Evolutionary conservation across 2,113 vertebrate genomes (phyloP), one percentile per base, ranked within the genome.

Genomic region (Gadus chalcogrammus): DNA sequence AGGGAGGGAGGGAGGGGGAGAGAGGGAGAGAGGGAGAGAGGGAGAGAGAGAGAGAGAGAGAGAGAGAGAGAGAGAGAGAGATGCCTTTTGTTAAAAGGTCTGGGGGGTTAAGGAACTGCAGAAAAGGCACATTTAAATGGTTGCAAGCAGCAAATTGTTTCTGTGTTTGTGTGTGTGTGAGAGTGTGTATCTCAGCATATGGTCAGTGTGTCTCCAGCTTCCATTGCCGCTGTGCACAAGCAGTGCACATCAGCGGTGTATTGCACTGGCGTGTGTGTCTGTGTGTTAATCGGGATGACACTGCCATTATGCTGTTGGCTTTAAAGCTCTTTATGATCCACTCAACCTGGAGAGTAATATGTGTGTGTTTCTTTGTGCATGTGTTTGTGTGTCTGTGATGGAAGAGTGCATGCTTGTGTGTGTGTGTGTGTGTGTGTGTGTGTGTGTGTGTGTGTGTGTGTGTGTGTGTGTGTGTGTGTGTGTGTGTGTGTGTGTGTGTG

Each of bases 261-360:
- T 35, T 35, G 31, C 31, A 35, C 4, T 35, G 31, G 31, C 4
- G 6, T 35, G 31, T 35, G 31, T 35, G 31, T 35, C 4, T 35
- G 64, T 61, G 31, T 5, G 28, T 48, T 65, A 74, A 74, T 65
- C 63, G 66, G 53, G 38, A 48, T 70, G 74, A 31, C 74, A 71
- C 73, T 27, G 70, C 76, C 74, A 84, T 90, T 85, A 87, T 58
- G 61, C 65, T 53, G 71, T 72, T 82, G 79, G 77, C 78, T 86
- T 89, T 89, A 89, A 89, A 7, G 85, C 85, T 78, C 75, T 86
- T 84, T 15, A 55, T n/a, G 79, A 86, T 83, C 68, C 75, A 63
- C 80, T 73, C 79, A 82, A 80, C 81, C 85, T 75, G 65, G 77
- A 88, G 85, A 88, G 89, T 84, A 88, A 79, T 87, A 67, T 61